phyloP scores from a whole-genome alignment of 2,797 vertebrate species.

The Sternarchorhynchus goeldii region DNA sequence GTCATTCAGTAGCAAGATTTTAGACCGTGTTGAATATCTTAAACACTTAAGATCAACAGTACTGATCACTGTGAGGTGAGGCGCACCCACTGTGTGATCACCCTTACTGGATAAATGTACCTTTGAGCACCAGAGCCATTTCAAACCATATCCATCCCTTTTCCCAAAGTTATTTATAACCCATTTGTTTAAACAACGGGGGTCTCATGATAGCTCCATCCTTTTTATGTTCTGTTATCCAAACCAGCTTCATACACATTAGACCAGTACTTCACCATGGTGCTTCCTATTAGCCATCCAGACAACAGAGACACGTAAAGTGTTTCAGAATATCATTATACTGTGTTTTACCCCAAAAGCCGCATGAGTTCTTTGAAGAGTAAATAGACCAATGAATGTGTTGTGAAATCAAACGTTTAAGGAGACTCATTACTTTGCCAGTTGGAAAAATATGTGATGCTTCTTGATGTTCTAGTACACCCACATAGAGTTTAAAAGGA shows the following conservation, averaged over 20 bases:
- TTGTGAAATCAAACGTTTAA: too few species aligned
- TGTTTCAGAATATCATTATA: conserved; percentile 1
- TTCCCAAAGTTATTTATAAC: conserved; percentile 66
- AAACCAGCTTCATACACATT: background rate
- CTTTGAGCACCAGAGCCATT: conserved; percentile 62
- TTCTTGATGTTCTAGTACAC: too few species aligned
- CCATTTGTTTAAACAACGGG: conserved; percentile 45
- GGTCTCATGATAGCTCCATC: conserved; percentile 10
- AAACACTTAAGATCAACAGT: conserved; percentile 13
- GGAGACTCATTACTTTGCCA: too few species aligned
- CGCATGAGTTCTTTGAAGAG: background rate
- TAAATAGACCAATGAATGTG: background rate
- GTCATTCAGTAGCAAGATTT: background rate
- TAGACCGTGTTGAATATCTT: background rate
- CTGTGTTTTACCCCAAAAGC: background rate
- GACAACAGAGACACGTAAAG: background rate
- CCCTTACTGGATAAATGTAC: conserved; percentile 60
- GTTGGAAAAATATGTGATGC: too few species aligned
- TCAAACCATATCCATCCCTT: conserved; percentile 68
- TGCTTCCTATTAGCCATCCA: background rate
- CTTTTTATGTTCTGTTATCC: background rate
- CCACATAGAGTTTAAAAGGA: too few species aligned
- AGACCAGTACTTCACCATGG: background rate
- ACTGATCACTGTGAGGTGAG: conserved; percentile 33
- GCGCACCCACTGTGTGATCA: conserved; percentile 34